phyloP scores from a whole-genome alignment of 2,113 vertebrate genomes.

The Crotophaga sulcirostris region DNA sequence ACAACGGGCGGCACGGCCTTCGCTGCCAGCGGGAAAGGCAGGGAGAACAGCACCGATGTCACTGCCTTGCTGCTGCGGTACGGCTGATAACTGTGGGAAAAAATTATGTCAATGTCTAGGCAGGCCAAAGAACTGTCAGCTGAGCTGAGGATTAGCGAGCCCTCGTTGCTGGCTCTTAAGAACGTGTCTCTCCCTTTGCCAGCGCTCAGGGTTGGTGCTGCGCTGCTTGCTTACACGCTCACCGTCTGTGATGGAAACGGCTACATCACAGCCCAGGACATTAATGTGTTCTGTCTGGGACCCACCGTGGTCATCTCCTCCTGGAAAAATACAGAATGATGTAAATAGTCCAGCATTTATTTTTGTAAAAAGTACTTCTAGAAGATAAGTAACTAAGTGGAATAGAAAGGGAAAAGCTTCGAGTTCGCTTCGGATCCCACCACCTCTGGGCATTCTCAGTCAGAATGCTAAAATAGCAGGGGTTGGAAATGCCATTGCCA shows the following conservation, averaged over 20 bases:
- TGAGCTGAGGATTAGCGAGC: slow-evolving; percentile 22
- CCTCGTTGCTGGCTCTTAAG: background rate
- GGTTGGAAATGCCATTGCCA: background rate
- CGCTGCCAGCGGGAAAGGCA: background rate
- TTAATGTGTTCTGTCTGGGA: background rate
- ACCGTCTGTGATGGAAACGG: background rate
- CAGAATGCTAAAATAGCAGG: background rate
- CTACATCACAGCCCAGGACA: background rate
- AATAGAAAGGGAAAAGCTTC: background rate
- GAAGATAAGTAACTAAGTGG: background rate
- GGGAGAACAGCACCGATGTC: background rate
- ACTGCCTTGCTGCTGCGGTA: background rate
- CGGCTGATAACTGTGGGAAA: slow-evolving; percentile 6
- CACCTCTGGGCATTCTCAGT: slow-evolving; percentile 14
- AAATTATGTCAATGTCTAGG: background rate
- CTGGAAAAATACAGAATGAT: background rate
- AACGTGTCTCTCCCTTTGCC: background rate
- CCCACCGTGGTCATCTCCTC: background rate
- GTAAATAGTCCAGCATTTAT: background rate
- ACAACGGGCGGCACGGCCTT: background rate
- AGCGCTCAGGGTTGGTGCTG: background rate
- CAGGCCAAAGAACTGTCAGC: slow-evolving; percentile 10
- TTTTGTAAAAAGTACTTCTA: background rate
- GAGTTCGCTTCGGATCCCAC: background rate
- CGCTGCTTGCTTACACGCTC: background rate